phyloP scores from a whole-genome alignment of 2,888 invertebrate genomes.

The Steinernema hermaphroditum region DNA sequence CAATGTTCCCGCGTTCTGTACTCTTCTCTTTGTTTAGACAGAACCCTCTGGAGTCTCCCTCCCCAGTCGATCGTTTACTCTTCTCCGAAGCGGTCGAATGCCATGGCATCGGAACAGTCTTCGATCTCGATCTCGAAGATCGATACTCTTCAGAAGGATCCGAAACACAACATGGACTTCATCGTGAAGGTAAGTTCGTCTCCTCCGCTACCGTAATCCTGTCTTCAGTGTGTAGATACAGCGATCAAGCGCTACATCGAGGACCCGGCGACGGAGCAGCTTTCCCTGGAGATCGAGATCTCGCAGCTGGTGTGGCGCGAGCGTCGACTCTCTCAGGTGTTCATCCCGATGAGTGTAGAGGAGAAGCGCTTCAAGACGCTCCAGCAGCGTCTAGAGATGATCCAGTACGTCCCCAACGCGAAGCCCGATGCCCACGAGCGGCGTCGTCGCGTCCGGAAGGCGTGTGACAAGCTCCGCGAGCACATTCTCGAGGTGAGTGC shows the following conservation, averaged over 20 bases:
- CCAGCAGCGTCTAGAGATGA: constrained; percentile 14
- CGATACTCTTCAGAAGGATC: not conserved
- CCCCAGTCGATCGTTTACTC: too few species aligned
- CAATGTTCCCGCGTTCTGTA: too few species aligned
- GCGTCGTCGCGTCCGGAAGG: constrained; percentile 13
- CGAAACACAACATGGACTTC: constrained; percentile 6
- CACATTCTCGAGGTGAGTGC: constrained; percentile 18
- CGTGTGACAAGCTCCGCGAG: constrained; percentile 25
- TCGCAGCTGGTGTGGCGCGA: constrained; percentile 13
- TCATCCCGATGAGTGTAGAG: constrained; percentile 13
- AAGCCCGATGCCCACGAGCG: constrained; percentile 18
- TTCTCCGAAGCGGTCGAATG: not conserved
- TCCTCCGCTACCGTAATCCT: too few species aligned
- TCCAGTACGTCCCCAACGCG: constrained; percentile 21
- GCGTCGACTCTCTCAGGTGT: constrained; percentile 12
- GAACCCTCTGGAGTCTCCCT: too few species aligned
- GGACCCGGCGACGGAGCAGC: constrained; percentile 4
- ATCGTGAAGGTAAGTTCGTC: constrained; percentile 1
- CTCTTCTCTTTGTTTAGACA: too few species aligned
- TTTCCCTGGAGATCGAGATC: constrained; percentile 13
- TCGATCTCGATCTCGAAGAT: not conserved
- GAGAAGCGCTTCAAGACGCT: constrained; percentile 25
- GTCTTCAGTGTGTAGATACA: constrained; percentile 2
- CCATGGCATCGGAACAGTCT: not conserved
- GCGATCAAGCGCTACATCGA: constrained; percentile 16